Base-by-base conservation (phyloP, 2,888 invertebrate species). In the Dynastes hyllus region DNA sequence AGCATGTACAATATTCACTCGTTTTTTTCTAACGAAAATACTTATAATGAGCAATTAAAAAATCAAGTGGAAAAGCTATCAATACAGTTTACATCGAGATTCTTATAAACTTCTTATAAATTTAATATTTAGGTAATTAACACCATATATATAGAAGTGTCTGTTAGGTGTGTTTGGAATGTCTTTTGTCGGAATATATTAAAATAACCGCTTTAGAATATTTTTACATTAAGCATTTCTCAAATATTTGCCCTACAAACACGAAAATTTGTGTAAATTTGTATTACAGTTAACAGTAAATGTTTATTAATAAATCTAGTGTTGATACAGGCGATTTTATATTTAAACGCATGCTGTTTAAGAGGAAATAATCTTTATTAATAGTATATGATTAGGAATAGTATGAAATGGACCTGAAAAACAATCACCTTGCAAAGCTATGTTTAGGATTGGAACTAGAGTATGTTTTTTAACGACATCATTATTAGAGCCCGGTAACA, bases 181-280 rank as follows among this genome's bases (percentile, higher is more conserved):
- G 32, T 37, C 4, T 58, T 58, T 22, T 58, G 2, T 58, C n/a
- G 22, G 55, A 58, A 58, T 58, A 58, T 58, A 58, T 58, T 58
- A 58, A 58, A 58, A 58, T 58, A 58, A 27, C 22, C 8, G 55
- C 55, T 58, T 58, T 58, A 6, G 55, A 58, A 27, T 58, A 58
- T 58, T 22, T 58, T 9, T 22, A 58, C 22, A 58, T 58, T 58
- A 58, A 58, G 22, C 22, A 22, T 4, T 22, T 22, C 55, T 22
- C 55, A 58, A 58, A 58, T 58, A 58, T 58, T 58, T 58, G 55
- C 22, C 55, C 55, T 22, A 58, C 55, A 58, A 58, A 58, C 55
- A 58, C 55, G 5, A 22, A 58, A 58, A 22, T 58, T 27, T 58
- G 55, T 58, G 22, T 58, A 58, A 22, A 58, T 58, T 22, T 22